These are phyloP conservation scores for Drosophila fulvimacula DNA, from an alignment of 2,888 invertebrate genomes.

Conservation along the genomic window DNA sequence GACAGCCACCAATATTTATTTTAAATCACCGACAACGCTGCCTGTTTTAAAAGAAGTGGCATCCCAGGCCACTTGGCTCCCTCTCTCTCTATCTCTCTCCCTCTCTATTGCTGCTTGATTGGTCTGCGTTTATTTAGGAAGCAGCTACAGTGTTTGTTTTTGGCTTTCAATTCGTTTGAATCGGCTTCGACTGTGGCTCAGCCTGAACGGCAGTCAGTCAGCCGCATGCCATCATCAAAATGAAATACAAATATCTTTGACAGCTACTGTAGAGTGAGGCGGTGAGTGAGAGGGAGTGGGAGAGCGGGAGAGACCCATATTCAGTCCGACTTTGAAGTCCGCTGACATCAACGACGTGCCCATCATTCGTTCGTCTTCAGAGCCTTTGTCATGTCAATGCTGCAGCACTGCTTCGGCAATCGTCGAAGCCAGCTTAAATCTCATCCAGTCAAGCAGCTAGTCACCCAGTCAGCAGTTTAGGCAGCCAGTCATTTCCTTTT, in stretches of 20 bases:
- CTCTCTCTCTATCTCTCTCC: neutral
- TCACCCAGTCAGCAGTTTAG: conserved; percentile 43
- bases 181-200: conserved; percentile 35
- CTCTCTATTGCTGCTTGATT: conserved; percentile 56
- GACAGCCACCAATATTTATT: conserved; percentile 81
- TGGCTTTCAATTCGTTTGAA: conserved; percentile 75
- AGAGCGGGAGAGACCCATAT: conserved; percentile 15
- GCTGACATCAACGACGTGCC: conserved; percentile 52
- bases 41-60: conserved; percentile 54
- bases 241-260: conserved; percentile 82
- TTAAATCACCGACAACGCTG: conserved; percentile 72
- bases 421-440: conserved; percentile 66
- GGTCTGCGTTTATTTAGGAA: conserved; percentile 74
- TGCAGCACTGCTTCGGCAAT: no score
- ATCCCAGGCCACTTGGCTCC: conserved; percentile 25
- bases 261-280: conserved; percentile 71
- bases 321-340: conserved; percentile 74
- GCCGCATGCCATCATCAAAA: conserved; percentile 77
- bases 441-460: conserved; percentile 43
- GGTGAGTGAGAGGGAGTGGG: neutral
- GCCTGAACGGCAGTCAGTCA: conserved; percentile 68
- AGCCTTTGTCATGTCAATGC: conserved; percentile 76
- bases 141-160: conserved; percentile 73
- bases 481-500: conserved; percentile 73
- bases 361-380: conserved; percentile 70